A percentile compares a stretch with the other conserved stretches of the same genome.
phyloP scores from a whole-genome alignment of 1,140 invertebrate species.

The Ostrea edulis region DNA sequence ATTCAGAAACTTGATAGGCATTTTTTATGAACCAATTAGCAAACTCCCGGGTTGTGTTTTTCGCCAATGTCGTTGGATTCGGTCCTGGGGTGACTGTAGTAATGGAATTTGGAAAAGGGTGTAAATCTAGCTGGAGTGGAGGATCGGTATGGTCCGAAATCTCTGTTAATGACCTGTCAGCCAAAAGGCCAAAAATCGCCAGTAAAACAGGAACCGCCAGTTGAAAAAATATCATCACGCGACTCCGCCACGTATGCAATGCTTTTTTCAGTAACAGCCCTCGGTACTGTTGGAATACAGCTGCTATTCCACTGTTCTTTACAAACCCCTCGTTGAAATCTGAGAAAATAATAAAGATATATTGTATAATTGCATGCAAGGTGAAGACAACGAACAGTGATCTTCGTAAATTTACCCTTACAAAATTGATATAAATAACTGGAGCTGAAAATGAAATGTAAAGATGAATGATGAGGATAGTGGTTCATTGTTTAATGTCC shows the following conservation, averaged over 20 bases:
- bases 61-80: not conserved
- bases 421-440: too few species aligned
- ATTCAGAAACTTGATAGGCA: not conserved
- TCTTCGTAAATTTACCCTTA: too few species aligned
- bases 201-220: conserved; percentile 55
- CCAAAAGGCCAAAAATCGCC: conserved; percentile 47
- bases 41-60: not conserved
- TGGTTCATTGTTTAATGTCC: too few species aligned
- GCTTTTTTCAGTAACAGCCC: conserved; percentile 72
- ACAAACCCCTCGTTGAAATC: conserved; percentile 54
- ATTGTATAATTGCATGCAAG: not conserved
- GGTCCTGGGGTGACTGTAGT: not conserved
- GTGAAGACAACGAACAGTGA: too few species aligned
- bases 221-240: conserved; percentile 44
- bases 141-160: conserved; percentile 30
- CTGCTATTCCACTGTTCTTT: conserved; percentile 59
- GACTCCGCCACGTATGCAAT: conserved; percentile 50
- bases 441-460: too few species aligned
- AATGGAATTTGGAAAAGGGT: conserved; percentile 1
- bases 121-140: conserved; percentile 42
- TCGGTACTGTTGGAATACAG: conserved; percentile 70
- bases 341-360: not conserved
- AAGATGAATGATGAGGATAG: too few species aligned
- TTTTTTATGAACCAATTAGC: not conserved
- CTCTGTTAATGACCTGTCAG: not conserved